Conservation (phyloP, 1,140 invertebrate genomes). For the Halesus radiatus region DNA sequence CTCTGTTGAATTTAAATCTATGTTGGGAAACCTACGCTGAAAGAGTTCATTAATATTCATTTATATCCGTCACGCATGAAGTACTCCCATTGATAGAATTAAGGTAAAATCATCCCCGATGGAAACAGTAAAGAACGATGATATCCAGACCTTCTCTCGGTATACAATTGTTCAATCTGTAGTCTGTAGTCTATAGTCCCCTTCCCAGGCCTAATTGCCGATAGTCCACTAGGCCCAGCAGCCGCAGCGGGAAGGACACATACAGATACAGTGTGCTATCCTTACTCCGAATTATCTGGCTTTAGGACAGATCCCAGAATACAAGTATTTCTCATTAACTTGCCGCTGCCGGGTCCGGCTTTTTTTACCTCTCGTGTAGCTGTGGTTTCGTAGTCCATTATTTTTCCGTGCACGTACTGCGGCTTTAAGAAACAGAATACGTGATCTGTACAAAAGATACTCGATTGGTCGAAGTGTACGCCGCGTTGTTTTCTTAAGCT, state of each 20-base stretch:
- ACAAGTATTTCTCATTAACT: conserved; percentile 55
- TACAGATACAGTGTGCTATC: neutral
- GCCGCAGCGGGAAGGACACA: no score
- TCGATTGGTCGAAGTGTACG: conserved; percentile 52
- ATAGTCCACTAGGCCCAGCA: neutral
- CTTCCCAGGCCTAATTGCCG: neutral
- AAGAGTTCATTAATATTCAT: no score
- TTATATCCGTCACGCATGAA: no score
- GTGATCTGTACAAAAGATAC: conserved; percentile 55
- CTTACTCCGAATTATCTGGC: neutral
- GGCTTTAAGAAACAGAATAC: conserved; percentile 58
- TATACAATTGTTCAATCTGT: neutral
- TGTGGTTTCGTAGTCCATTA: conserved; percentile 53
- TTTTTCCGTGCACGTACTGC: conserved; percentile 55
- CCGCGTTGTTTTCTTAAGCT: conserved; percentile 47
- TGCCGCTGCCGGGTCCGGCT: conserved; percentile 18
- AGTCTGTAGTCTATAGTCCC: no score
- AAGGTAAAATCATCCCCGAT: no score
- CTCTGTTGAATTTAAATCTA: no score
- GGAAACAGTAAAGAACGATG: no score
- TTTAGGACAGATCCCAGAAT: neutral
- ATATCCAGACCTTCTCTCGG: no score
- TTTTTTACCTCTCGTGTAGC: conserved; percentile 35
- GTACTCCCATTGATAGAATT: no score
- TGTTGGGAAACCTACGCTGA: no score